A percentile compares a stretch with the other conserved stretches of the same genome.
These are phyloP conservation scores for Holothuria scabra DNA, from an alignment of 53 echinoderm and acorn worm species.

Conservation along the genomic window DNA sequence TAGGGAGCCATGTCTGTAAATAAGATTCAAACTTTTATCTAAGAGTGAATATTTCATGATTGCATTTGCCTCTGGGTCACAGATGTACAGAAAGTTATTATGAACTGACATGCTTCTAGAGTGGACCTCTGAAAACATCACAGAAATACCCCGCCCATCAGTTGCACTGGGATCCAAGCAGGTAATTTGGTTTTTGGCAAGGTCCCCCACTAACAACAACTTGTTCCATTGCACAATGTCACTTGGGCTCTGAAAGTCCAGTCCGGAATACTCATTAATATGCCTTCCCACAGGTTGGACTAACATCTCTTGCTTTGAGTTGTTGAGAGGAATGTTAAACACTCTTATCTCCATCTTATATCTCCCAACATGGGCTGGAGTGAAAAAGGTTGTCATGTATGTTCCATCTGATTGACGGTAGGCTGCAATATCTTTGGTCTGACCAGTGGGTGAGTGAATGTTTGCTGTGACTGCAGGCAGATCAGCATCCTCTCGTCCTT, in stretches of 20 bases:
- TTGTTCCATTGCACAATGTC: slow-evolving; percentile 47
- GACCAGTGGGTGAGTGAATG: slow-evolving; percentile 45
- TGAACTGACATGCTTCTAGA: slow-evolving; percentile 19
- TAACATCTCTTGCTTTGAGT: slow-evolving; percentile 36
- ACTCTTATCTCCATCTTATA: slow-evolving; percentile 45
- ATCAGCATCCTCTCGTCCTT: slow-evolving; percentile 14
- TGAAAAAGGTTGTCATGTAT: slow-evolving; percentile 38
- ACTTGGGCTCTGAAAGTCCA: slow-evolving; percentile 44
- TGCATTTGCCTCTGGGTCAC: slow-evolving; percentile 46
- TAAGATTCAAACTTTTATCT: slow-evolving; percentile 26
- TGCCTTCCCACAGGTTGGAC: slow-evolving; percentile 29
- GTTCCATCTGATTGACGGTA: slow-evolving; percentile 33
- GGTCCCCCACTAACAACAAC: slow-evolving; percentile 18
- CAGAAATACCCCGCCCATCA: neutral
- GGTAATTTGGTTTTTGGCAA: slow-evolving; percentile 23
- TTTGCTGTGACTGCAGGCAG: slow-evolving; percentile 36
- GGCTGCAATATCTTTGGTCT: slow-evolving; percentile 34
- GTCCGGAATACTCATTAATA: neutral
- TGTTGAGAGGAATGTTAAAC: slow-evolving; percentile 37
- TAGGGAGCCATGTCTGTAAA: slow-evolving; percentile 29
- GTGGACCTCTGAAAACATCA: slow-evolving; percentile 24
- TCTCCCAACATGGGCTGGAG: slow-evolving; percentile 40
- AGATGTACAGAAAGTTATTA: slow-evolving; percentile 14
- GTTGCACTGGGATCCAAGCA: neutral
- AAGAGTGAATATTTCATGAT: slow-evolving; percentile 34